These are phyloP conservation scores for Umimayanthus kanabou DNA, from an alignment of 92 coral and sea anemone species.

Conservation along the genomic window DNA sequence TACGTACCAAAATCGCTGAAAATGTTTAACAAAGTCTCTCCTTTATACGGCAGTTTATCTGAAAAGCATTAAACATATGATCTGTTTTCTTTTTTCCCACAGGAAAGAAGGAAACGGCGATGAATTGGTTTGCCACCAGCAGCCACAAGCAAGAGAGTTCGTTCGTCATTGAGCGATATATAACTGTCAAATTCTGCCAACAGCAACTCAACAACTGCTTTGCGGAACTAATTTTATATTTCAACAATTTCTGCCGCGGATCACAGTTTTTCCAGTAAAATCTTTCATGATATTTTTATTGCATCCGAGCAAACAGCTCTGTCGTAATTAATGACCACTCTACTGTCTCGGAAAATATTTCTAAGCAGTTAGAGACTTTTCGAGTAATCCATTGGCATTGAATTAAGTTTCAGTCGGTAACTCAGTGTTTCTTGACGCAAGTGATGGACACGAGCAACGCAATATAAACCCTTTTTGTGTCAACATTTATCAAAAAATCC, in stretches of 20 bases:
- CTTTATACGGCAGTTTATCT: neutral
- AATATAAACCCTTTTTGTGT: slow-evolving; percentile 15
- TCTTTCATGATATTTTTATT: neutral
- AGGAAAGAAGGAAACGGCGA: slow-evolving; percentile 3
- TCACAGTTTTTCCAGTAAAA: neutral
- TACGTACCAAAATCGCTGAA: neutral
- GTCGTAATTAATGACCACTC: neutral
- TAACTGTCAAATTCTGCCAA: slow-evolving; percentile 17
- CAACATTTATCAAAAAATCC: slow-evolving; percentile 4
- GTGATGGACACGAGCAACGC: neutral
- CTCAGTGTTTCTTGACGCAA: slow-evolving; percentile 15
- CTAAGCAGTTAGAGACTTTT: slow-evolving; percentile 10
- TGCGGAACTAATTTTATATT: neutral
- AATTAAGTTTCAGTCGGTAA: slow-evolving; percentile 2
- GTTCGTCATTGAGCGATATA: slow-evolving; percentile 2
- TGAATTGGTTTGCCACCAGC: slow-evolving; percentile 1
- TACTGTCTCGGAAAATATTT: neutral
- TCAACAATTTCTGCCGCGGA: neutral
- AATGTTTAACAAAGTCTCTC: neutral
- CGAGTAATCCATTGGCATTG: slow-evolving; percentile 8
- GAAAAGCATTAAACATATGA: slow-evolving; percentile 28
- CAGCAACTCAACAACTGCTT: neutral
- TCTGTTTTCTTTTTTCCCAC: slow-evolving; percentile 39
- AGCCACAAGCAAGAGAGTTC: slow-evolving; percentile 31
- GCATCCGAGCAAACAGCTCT: neutral